These are phyloP conservation scores for Myripristis murdjan DNA, from an alignment of 2,797 vertebrate genomes.

Conservation along the genomic window DNA sequence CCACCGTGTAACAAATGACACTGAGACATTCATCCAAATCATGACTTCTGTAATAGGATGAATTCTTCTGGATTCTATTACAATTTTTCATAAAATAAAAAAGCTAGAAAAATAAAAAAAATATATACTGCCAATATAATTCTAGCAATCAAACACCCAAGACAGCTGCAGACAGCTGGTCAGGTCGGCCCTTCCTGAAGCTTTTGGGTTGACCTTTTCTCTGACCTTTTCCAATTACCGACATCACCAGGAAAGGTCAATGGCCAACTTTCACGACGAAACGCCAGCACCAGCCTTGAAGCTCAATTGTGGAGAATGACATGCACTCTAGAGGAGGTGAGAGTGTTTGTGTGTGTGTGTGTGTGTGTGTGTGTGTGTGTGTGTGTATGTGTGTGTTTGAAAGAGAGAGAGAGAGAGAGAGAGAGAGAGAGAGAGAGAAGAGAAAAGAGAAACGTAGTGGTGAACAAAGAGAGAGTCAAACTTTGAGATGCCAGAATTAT, in stretches of 20 bases:
- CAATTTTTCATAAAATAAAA: neutral
- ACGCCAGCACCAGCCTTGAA: constrained; percentile 26
- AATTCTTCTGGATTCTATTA: neutral
- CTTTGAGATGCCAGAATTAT: neutral
- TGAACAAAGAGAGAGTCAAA: constrained; percentile 21
- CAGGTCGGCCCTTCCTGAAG: constrained; percentile 9
- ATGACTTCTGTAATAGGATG: neutral
- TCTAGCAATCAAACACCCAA: neutral
- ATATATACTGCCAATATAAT: too few relatives aligned
- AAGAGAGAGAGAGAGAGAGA: neutral
- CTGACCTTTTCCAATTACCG: constrained; percentile 41
- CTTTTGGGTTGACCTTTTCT: constrained; percentile 34
- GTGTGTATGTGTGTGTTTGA: too few relatives aligned
- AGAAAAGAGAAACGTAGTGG: neutral
- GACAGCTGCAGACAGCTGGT: constrained; percentile 5
- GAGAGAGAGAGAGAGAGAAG: neutral
- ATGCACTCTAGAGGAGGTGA: neutral
- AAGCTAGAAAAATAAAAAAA: too few relatives aligned
- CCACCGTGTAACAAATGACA: neutral
- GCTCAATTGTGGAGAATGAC: constrained; percentile 22
- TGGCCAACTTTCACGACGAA: constrained; percentile 36
- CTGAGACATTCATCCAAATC: neutral
- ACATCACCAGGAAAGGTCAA: constrained; percentile 47
- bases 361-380: constrained; percentile 5
- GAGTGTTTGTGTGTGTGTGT: constrained; percentile 6